A percentile compares a stretch with the other conserved stretches of the same genome.
Conservation (phyloP, 2,797 vertebrate species). For the Diplodus sargus region DNA sequence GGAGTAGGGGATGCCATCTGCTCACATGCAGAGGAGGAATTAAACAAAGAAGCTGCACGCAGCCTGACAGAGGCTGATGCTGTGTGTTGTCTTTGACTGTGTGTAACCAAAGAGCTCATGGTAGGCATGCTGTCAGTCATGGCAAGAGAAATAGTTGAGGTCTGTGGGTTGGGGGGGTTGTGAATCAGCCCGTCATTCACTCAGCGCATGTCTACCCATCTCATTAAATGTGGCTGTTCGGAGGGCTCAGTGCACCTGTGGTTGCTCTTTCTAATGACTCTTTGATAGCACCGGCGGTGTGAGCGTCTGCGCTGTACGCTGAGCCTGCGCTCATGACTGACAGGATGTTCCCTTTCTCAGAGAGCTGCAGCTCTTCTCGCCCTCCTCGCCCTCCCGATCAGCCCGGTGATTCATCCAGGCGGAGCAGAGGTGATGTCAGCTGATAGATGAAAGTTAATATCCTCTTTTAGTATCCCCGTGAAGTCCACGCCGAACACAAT, state of each 20-base stretch:
- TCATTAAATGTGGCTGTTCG: neutral
- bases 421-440: slow-evolving; percentile 50
- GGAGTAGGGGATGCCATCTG: slow-evolving; percentile 54
- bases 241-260: neutral
- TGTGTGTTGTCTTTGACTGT: slow-evolving; percentile 15
- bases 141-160: slow-evolving; percentile 12
- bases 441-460: slow-evolving; percentile 50
- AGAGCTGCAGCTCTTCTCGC: slow-evolving; percentile 32
- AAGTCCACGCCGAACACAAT: slow-evolving; percentile 23
- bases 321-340: slow-evolving; percentile 41
- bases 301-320: neutral
- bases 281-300: neutral
- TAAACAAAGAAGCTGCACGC: slow-evolving; percentile 56
- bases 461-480: slow-evolving; percentile 13
- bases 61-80: slow-evolving; percentile 25
- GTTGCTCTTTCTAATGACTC: neutral
- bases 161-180: neutral
- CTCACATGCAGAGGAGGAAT: slow-evolving; percentile 46
- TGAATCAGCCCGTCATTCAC: slow-evolving; percentile 22
- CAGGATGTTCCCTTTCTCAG: slow-evolving; percentile 21
- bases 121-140: neutral
- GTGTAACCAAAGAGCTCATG: neutral
- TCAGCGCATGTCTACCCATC: neutral
- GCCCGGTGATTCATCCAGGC: slow-evolving; percentile 35
- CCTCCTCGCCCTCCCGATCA: slow-evolving; percentile 24